Percentiles rank a stretch among this genome's conserved stretches.
Evolutionary conservation across 2,888 invertebrate species (phyloP).

Genomic region (Oxystoma pomonae): DNA sequence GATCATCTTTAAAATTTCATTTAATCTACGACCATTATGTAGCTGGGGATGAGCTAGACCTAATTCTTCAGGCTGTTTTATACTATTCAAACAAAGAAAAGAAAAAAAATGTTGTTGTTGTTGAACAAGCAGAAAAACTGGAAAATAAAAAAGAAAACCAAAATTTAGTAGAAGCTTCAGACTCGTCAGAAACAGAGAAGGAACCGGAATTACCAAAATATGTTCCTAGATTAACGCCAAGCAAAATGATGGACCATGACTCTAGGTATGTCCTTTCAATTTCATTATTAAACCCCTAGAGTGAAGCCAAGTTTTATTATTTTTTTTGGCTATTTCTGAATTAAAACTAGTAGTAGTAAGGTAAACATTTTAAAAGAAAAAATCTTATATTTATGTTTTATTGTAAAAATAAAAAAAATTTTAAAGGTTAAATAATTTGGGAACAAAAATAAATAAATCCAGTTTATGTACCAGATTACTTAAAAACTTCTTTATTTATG

Average conservation of each 20-base stretch:
- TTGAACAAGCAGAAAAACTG: not conserved
- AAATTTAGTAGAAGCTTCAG: constrained; percentile 7
- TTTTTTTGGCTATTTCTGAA: too few species aligned
- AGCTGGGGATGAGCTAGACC: constrained; percentile 56
- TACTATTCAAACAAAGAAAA: constrained; percentile 40
- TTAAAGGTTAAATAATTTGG: too few species aligned
- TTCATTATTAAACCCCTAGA: too few species aligned
- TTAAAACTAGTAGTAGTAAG: too few species aligned
- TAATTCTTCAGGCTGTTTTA: constrained; percentile 55
- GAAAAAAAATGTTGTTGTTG: constrained; percentile 4
- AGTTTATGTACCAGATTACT: too few species aligned
- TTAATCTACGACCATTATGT: constrained; percentile 66
- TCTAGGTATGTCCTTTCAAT: too few species aligned
- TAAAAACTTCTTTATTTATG: too few species aligned
- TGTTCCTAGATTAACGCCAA: not conserved
- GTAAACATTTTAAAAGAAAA: too few species aligned
- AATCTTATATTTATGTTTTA: too few species aligned
- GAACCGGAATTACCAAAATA: not conserved
- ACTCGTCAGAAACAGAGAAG: not conserved
- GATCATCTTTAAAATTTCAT: constrained; percentile 59
- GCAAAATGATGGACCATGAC: not conserved
- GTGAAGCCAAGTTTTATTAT: too few species aligned
- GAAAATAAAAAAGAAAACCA: not conserved
- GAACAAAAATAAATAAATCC: too few species aligned
- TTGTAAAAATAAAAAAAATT: too few species aligned